These are phyloP conservation scores for Uloborus diversus DNA, from an alignment of 1,140 invertebrate species.

Conservation along the genomic window DNA sequence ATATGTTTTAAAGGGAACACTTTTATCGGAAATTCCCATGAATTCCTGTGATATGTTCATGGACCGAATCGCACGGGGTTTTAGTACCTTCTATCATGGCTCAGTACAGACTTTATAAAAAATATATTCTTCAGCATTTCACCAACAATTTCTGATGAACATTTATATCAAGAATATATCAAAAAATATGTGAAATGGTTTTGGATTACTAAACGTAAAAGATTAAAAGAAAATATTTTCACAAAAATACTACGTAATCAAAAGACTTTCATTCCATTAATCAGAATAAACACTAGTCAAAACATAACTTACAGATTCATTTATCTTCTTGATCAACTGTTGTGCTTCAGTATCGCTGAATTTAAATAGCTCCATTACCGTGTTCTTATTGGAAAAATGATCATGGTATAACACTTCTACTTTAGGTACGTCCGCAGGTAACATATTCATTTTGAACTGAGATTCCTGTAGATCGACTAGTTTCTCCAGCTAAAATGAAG, in stretches of 20 bases:
- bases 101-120: too few species aligned
- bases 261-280: background rate
- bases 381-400: slow-evolving; percentile 71
- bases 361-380: slow-evolving; percentile 72
- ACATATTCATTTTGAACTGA: slow-evolving; percentile 64
- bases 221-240: too few species aligned
- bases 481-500: slow-evolving; percentile 67
- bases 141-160: too few species aligned
- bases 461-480: slow-evolving; percentile 67
- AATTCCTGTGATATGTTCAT: too few species aligned
- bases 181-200: too few species aligned
- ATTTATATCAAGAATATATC: too few species aligned
- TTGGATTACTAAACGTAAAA: too few species aligned
- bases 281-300: background rate
- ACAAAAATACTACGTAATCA: background rate
- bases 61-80: too few species aligned
- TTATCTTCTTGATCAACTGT: slow-evolving; percentile 73
- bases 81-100: too few species aligned
- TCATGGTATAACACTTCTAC: slow-evolving; percentile 68
- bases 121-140: too few species aligned
- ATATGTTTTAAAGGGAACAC: too few species aligned
- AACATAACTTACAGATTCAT: slow-evolving; percentile 69
- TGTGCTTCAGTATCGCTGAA: slow-evolving; percentile 73
- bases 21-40: too few species aligned
- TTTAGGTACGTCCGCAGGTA: slow-evolving; percentile 67